These are phyloP conservation scores for Cynoglossus semilaevis DNA, from an alignment of 2,113 vertebrate genomes.

Conservation along the genomic window DNA sequence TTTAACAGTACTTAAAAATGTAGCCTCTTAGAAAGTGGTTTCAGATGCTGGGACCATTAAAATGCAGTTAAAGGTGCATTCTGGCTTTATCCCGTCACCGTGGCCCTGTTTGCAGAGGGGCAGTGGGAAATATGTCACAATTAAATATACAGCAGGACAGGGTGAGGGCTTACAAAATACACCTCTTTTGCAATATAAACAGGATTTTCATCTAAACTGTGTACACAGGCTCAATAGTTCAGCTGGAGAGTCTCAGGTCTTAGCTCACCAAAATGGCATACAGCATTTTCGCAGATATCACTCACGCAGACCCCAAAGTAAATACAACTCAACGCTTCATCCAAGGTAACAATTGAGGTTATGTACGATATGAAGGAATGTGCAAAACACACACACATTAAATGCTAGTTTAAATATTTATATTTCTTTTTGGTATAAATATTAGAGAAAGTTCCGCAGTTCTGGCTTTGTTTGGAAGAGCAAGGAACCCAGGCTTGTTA, in stretches of 20 bases:
- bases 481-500: slow-evolving; percentile 49
- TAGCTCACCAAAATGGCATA: slow-evolving; percentile 66
- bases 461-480: slow-evolving; percentile 71
- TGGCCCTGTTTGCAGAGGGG: slow-evolving; percentile 9
- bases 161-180: slow-evolving; percentile 65
- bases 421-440: slow-evolving; percentile 73
- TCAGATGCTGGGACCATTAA: background rate
- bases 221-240: slow-evolving; percentile 62
- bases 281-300: slow-evolving; percentile 57
- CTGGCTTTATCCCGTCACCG: slow-evolving; percentile 33
- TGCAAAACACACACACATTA: slow-evolving; percentile 55
- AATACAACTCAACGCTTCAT: slow-evolving; percentile 64
- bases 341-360: slow-evolving; percentile 77
- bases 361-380: slow-evolving; percentile 70
- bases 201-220: slow-evolving; percentile 73
- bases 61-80: slow-evolving; percentile 33
- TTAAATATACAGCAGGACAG: slow-evolving; percentile 64
- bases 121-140: slow-evolving; percentile 66
- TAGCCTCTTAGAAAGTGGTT: background rate
- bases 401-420: slow-evolving; percentile 78
- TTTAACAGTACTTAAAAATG: background rate
- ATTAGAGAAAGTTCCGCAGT: slow-evolving; percentile 71
- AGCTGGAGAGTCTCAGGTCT: slow-evolving; percentile 72
- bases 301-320: slow-evolving; percentile 69
- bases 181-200: slow-evolving; percentile 78